Evolutionary conservation across 2,113 vertebrate genomes (phyloP), one percentile per base, ranked within the genome.

Genomic region (Leptocoma aspasia): DNA sequence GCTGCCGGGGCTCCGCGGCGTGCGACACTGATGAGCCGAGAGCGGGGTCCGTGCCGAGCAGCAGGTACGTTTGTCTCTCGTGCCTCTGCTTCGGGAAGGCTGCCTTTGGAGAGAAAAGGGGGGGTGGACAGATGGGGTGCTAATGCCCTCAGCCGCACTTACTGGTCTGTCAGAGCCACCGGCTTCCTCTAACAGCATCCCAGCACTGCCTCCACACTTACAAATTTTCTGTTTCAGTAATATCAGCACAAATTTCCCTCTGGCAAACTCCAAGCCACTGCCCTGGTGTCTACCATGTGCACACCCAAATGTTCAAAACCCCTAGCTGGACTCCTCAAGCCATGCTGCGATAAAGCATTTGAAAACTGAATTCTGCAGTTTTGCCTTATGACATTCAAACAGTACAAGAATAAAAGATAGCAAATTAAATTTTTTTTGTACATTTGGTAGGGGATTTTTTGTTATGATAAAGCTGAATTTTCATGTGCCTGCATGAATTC

Each of bases 141-240:
- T 66, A 80, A 82, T n/a, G 59, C 92, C 76, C 64, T 90, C 68
- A 94, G 82, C 64, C 79, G 66, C 85, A 39, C 64, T 73, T 73
- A 39, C 30, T 50, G 63, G 11, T 88, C 82, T 93, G 71, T 66
- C 45, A 82, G 63, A 88, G 68, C 71, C 54, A 50, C 35, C 2
- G 10, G 89, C 44, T 90, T 35, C 69, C 81, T 89, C 76, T 75
- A 60, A 18, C 42, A 83, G 76, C 56, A 39, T 79, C 86, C 15
- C 49, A 44, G 47, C 57, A 15, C 84, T 81, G 80, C 76, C 75
- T 73, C 53, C 31, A 53, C 66, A 17, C 21, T 79, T 87, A 81
- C 6, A 52, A 54, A 39, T 92, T 87, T 90, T 89, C 73, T 82
- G 28, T 93, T 75, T 92, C 47, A 13, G 56, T 78, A 72, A 59